phyloP scores from a whole-genome alignment of 35 echinoderm and acorn worm genomes.

The Patiria miniata region DNA sequence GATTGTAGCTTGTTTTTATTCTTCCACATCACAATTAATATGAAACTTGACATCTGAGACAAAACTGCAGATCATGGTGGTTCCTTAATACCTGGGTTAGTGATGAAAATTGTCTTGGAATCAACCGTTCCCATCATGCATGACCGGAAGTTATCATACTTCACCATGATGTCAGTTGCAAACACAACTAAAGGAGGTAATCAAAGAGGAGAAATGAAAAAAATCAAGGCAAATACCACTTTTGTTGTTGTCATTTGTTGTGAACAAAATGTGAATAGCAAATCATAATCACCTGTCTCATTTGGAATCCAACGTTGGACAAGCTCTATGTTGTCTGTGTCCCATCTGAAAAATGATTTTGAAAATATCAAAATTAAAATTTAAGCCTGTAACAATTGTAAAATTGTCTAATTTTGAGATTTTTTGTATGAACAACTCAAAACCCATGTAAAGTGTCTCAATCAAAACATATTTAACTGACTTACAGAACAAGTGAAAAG shows the following conservation, averaged over 20 bases:
- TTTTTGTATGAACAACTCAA: too few species aligned
- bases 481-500: conserved; percentile 90
- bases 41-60: too few species aligned
- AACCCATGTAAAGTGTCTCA: too few species aligned
- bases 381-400: too few species aligned
- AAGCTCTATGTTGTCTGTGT: conserved; percentile 74
- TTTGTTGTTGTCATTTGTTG: not conserved
- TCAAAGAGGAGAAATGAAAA: not conserved
- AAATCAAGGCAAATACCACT: not conserved
- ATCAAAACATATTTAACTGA: not conserved
- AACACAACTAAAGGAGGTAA: conserved; percentile 72
- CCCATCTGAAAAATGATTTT: conserved; percentile 70
- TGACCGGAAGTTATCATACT: conserved; percentile 90
- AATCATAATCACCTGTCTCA: conserved; percentile 70
- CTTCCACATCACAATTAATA: too few species aligned
- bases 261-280: not conserved
- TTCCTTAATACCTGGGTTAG: conserved; percentile 98
- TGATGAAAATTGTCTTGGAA: conserved; percentile 77
- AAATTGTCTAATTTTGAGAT: too few species aligned
- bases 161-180: conserved; percentile 81
- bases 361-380: too few species aligned
- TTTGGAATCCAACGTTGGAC: conserved; percentile 70
- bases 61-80: too few species aligned
- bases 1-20: too few species aligned
- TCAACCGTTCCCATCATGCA: conserved; percentile 80